Conservation (phyloP, 2,888 invertebrate species). For the Leptinotarsa peninsularis region DNA sequence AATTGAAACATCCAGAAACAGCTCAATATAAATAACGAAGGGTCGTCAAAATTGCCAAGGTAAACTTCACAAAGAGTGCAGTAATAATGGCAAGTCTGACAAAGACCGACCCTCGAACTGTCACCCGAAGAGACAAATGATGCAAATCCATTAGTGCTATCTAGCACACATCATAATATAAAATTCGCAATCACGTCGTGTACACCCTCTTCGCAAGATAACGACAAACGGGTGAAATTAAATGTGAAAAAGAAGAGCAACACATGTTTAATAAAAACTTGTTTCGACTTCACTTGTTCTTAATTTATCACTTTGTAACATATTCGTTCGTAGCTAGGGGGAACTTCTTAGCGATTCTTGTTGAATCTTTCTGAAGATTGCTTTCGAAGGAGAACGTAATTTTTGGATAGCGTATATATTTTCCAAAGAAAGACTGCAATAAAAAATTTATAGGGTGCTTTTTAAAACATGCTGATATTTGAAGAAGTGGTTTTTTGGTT, state of each 20-base stretch:
- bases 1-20: slow-evolving; percentile 1
- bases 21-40: slow-evolving; percentile 27
- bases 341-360: not conserved
- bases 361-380: not conserved
- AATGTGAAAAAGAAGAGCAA: slow-evolving; percentile 49
- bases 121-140: slow-evolving; percentile 58
- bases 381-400: not conserved
- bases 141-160: slow-evolving; percentile 59
- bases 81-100: slow-evolving; percentile 36
- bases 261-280: slow-evolving; percentile 55
- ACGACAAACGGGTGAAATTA: slow-evolving; percentile 48
- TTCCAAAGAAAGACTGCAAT: too few species aligned
- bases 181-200: slow-evolving; percentile 40
- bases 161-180: slow-evolving; percentile 51
- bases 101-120: slow-evolving; percentile 49
- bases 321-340: slow-evolving; percentile 15
- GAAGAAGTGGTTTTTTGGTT: too few species aligned
- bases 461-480: too few species aligned
- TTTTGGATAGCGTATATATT: too few species aligned
- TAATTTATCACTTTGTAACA: slow-evolving; percentile 43
- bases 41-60: slow-evolving; percentile 36
- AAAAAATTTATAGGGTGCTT: too few species aligned
- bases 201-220: slow-evolving; percentile 45
- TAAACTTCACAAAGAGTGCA: slow-evolving; percentile 33
- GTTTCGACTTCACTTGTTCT: slow-evolving; percentile 37